Evolutionary conservation across 2,888 invertebrate species (phyloP), one percentile per base, ranked within the genome.

Genomic region (Pteria penguin): DNA sequence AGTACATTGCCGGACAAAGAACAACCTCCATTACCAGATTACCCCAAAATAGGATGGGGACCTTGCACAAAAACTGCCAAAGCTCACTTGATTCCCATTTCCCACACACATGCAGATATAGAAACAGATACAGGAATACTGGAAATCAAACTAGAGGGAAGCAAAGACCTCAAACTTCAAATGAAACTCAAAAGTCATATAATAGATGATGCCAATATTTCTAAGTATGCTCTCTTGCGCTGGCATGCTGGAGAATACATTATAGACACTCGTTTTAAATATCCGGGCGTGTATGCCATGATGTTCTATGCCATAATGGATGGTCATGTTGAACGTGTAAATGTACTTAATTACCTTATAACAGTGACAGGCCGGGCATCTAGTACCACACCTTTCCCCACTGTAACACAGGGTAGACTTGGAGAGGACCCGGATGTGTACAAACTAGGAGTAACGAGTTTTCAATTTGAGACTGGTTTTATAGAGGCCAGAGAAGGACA

Each of bases 311-410:
- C 85, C 5, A 81, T 85, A 32, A 81, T 82, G 5, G 72, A 79
- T 26, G 81, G 74, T 0, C 66, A 78, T 1, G 76, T 74, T 14
- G 82, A 84, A 55, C 78, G 85, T 2, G 76, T 81, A 14, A 90
- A 90, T 68, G 87, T 89, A 4, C 82, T 87, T 57, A 90, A 90
- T 78, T 90, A 90, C 76, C 80, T 90, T 11, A 82, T 90, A 57
- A 68, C 72, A 22, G 71, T 71, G 29, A 68, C 62, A 14, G 57
- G 68, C 24, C 58, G 62, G 26, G 45, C 54, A 26, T 22, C 57
- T 8, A 63, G 72, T 3, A 68, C 57, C 1, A 72, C 73, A 4
- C 81, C 85, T 1, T 87, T 85, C 76, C 89, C 89, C 2, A 80
- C 82, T 54, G 70, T 87, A 22, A 78, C 82, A 14, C 77, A 78